phyloP scores from a whole-genome alignment of 2,113 vertebrate species.

The Athene cunicularia region DNA sequence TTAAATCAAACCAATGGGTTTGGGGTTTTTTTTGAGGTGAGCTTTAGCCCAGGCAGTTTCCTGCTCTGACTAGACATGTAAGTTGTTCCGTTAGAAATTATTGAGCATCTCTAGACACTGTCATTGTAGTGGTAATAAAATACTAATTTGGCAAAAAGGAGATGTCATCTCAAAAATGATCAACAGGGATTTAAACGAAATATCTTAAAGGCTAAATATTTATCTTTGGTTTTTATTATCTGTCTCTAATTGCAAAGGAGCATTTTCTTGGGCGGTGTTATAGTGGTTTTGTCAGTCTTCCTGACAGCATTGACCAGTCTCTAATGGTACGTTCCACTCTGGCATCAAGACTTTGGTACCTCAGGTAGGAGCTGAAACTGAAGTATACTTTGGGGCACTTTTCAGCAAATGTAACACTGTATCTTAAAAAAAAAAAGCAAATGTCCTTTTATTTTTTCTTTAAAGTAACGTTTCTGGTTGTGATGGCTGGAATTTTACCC shows the following conservation, averaged over 20 bases:
- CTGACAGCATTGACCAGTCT: rapidly evolving
- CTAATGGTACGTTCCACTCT: neutral
- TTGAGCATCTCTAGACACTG: rapidly evolving
- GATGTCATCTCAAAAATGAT: neutral
- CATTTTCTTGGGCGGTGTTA: neutral
- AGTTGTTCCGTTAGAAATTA: neutral
- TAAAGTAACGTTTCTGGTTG: neutral
- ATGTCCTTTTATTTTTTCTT: neutral
- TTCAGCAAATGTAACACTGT: neutral
- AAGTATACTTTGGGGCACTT: neutral
- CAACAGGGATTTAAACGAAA: neutral
- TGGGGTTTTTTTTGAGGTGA: neutral
- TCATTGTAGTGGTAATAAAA: neutral
- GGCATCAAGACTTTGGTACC: neutral
- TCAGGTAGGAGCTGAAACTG: neutral
- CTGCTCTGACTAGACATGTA: neutral
- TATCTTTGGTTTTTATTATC: neutral
- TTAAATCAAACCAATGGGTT: rapidly evolving
- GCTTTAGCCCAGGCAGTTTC: neutral
- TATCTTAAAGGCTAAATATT: neutral
- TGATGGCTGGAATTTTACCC: neutral
- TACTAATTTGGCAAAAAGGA: neutral
- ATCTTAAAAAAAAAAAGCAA: neutral
- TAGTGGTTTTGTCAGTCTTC: neutral
- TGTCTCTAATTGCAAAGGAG: neutral